A percentile compares a stretch with the other conserved stretches of the same genome.
phyloP scores from a whole-genome alignment of 2,113 vertebrate genomes.

The Gambusia holbrooki region DNA sequence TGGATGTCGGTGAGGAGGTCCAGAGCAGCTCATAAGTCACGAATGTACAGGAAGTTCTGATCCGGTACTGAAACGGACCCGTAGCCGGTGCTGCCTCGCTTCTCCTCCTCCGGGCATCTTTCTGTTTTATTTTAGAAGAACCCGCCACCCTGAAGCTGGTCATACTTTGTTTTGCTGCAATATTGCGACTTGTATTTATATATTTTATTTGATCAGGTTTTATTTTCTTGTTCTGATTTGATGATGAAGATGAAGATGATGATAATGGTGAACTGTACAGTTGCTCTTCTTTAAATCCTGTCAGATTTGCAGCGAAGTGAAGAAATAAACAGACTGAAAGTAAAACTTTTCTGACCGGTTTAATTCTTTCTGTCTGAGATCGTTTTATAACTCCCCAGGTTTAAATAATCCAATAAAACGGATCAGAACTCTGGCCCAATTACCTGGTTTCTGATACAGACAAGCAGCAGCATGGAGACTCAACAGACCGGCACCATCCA shows the following conservation, averaged over 20 bases:
- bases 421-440: no score
- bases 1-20: constrained; percentile 12
- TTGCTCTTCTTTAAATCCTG: constrained; percentile 86
- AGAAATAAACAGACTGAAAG: constrained; percentile 83
- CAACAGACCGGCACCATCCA: no score
- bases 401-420: no score
- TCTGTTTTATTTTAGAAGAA: neutral
- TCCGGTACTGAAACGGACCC: constrained; percentile 32
- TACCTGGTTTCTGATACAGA: no score
- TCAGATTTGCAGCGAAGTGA: constrained; percentile 88
- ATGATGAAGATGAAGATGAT: no score
- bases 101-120: neutral
- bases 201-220: constrained; percentile 76
- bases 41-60: constrained; percentile 55
- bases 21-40: constrained; percentile 40
- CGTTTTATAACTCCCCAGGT: no score
- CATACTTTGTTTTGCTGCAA: constrained; percentile 52
- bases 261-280: constrained; percentile 90
- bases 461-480: no score
- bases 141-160: neutral
- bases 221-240: constrained; percentile 76
- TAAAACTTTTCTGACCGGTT: neutral
- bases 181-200: constrained; percentile 95
- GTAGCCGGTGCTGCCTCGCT: no score
- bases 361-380: no score